Evolutionary conservation across 1,140 invertebrate species (phyloP), one percentile per base, ranked within the genome.

Genomic region (Aphelinus certus): DNA sequence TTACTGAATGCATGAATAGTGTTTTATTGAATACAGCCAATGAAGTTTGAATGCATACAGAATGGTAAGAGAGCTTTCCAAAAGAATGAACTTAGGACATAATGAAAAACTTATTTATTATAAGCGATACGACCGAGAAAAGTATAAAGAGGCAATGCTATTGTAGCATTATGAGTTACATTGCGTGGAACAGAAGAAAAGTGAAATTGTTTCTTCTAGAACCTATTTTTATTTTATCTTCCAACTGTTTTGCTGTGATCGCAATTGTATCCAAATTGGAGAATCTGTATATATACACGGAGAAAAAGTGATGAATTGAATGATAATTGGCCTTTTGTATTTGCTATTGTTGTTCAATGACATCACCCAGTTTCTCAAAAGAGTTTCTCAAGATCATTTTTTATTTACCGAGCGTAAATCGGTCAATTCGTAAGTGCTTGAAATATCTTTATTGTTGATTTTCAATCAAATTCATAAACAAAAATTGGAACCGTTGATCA

Each of bases 31-130:
- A 53, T 53, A 53, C 61, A 62, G 47, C 49, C n/a, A 51, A 55
- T 57, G 42, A 61, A 46, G 57, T 72, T 48, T 75, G 55, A 69
- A 65, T 45, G 53, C 47, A 10, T 58, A 60, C 3, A 60, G 43
- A 73, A 74, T 75, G 58, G 70, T 74, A 79, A 70, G 78, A 70
- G 71, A 70, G 74, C 76, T 78, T 82, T 80, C 75, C 69, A 76
- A 79, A 78, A 73, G 76, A 77, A 78, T 76, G 51, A 66, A 78
- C 48, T 69, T 66, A 58, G 53, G 7, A 64, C n/a, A 64, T 64
- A 10, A 55, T 55, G 64, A 10, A 26, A 76, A 76, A 78, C 55
- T 81, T 82, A 84, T 83, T 81, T 84, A 84, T 85, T 85, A 83
- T 81, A 78, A 81, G 81, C 75, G 78, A 82, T 83, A 76, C 47